Evolutionary conservation across 2,888 invertebrate genomes (phyloP).

Genomic region (Spilosoma lubricipeda): DNA sequence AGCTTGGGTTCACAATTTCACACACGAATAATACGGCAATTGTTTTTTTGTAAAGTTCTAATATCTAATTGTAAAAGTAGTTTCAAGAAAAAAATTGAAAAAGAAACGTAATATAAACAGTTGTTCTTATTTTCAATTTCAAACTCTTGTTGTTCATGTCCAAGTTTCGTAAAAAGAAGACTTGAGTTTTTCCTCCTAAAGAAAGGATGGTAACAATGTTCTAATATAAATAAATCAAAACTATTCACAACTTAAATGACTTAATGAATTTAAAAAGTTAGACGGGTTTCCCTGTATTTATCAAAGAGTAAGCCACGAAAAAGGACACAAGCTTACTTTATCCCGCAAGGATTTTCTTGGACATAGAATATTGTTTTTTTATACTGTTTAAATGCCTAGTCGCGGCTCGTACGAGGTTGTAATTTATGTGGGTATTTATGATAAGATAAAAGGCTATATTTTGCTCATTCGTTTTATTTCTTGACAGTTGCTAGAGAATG

Average conservation of each 20-base stretch:
- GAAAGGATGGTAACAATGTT: background rate
- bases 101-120: too few species aligned
- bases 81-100: too few species aligned
- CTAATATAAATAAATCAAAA: background rate
- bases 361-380: slow-evolving; percentile 15
- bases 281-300: slow-evolving; percentile 3
- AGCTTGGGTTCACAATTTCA: background rate
- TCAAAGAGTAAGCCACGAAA: slow-evolving; percentile 19
- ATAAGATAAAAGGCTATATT: background rate
- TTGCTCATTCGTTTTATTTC: background rate
- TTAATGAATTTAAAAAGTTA: slow-evolving; percentile 17
- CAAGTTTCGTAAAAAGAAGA: background rate
- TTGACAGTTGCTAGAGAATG: background rate
- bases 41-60: background rate
- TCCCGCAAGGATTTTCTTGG: slow-evolving; percentile 18
- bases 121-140: background rate
- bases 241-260: slow-evolving; percentile 1
- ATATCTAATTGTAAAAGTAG: background rate
- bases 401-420: background rate
- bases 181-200: background rate
- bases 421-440: slow-evolving; percentile 15
- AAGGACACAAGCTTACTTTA: slow-evolving; percentile 19
- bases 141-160: background rate
- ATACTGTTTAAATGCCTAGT: slow-evolving; percentile 13
- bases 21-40: background rate